A percentile compares a stretch with the other conserved stretches of the same genome.
These are phyloP conservation scores for Brenthis ino DNA, from an alignment of 2,888 invertebrate genomes.

Conservation along the genomic window DNA sequence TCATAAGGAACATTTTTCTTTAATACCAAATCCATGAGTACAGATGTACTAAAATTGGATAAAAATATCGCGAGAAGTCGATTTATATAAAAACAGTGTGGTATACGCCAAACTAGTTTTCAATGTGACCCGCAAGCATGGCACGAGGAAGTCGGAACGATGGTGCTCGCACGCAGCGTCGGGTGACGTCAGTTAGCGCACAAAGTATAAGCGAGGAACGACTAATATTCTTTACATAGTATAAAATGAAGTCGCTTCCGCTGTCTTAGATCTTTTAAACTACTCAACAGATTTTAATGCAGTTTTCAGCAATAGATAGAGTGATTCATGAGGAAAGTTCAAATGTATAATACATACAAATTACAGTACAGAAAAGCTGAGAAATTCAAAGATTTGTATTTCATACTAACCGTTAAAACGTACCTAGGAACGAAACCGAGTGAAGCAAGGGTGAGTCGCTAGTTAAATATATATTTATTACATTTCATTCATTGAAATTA, in stretches of 20 bases:
- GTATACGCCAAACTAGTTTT: constrained; percentile 30
- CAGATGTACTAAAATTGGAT: constrained; percentile 11
- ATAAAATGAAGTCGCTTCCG: too few relatives aligned
- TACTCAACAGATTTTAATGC: too few relatives aligned
- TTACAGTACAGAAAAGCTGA: too few relatives aligned
- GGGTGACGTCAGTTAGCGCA: constrained; percentile 25
- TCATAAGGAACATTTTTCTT: too few relatives aligned
- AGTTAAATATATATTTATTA: not conserved
- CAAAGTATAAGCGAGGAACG: constrained; percentile 15
- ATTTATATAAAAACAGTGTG: constrained; percentile 14
- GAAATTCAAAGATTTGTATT: too few relatives aligned
- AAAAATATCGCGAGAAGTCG: constrained; percentile 9
- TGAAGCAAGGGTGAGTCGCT: too few relatives aligned
- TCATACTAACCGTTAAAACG: too few relatives aligned
- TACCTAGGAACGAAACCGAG: too few relatives aligned
- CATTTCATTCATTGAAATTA: not conserved
- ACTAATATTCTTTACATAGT: not conserved
- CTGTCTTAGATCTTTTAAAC: too few relatives aligned
- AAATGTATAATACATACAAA: too few relatives aligned
- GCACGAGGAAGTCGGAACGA: constrained; percentile 34
- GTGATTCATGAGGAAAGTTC: too few relatives aligned
- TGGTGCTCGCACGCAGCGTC: constrained; percentile 25
- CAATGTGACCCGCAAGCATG: constrained; percentile 36
- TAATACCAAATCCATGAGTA: not conserved
- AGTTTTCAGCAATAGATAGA: too few relatives aligned